Evolutionary conservation across 2,797 vertebrate genomes (phyloP).

Genomic region (Sebastes kiyomatsui): DNA sequence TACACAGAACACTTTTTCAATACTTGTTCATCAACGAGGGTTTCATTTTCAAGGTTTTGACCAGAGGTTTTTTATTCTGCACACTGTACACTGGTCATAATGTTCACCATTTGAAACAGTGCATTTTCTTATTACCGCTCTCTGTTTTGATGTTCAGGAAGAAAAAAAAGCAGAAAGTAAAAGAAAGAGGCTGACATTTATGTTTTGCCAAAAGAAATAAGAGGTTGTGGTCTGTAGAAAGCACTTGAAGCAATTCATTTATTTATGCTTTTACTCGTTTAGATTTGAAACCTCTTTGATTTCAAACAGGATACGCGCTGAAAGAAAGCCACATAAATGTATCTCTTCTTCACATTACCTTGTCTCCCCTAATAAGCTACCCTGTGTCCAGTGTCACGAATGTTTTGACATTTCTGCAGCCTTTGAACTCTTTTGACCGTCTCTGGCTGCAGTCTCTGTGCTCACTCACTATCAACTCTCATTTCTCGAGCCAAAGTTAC

Average conservation of each 20-base stretch:
- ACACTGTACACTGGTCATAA: background rate
- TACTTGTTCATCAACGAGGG: background rate
- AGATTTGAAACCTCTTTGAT: background rate
- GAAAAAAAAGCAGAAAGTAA: background rate
- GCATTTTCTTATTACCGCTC: background rate
- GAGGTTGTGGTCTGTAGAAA: background rate
- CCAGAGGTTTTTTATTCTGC: background rate
- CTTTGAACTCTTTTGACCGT: conserved; percentile 19
- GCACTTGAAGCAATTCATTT: background rate
- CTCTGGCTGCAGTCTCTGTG: conserved; percentile 12
- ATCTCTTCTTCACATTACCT: conserved; percentile 4
- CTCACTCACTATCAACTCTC: conserved; percentile 31
- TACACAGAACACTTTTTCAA: background rate
- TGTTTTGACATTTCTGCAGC: conserved; percentile 50
- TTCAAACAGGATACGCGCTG: background rate
- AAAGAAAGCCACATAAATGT: background rate
- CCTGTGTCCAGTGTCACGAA: background rate
- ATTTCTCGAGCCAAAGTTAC: conserved; percentile 43
- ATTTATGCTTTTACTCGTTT: background rate
- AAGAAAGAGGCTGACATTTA: background rate
- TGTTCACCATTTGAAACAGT: background rate
- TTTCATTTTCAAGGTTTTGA: conserved; percentile 14
- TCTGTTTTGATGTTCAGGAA: conserved; percentile 5
- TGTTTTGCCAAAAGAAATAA: background rate
- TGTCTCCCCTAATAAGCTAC: conserved; percentile 4